Evolutionary conservation across 2,888 invertebrate genomes (phyloP).

Genomic region (Pantelozetes paolii): DNA sequence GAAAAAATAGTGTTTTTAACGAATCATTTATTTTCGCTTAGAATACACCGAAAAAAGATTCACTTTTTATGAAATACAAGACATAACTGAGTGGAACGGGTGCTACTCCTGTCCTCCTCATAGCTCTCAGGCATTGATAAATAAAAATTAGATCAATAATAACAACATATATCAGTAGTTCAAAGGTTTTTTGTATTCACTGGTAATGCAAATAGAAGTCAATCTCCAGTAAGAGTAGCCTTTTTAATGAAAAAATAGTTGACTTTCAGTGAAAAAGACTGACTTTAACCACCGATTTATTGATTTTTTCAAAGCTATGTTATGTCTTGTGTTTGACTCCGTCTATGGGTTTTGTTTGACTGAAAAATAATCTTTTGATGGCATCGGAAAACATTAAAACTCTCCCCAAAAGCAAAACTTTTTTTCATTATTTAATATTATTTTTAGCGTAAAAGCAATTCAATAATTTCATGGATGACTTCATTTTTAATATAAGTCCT

Average conservation of each 20-base stretch:
- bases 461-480: constrained; percentile 29
- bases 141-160: constrained; percentile 36
- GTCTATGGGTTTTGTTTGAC: no score
- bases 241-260: constrained; percentile 34
- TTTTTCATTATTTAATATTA: constrained; percentile 34
- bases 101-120: no score
- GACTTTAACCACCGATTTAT: constrained; percentile 15
- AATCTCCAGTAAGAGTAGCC: constrained; percentile 17
- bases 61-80: background rate
- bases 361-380: constrained; percentile 2
- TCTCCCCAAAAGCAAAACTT: background rate
- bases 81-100: background rate
- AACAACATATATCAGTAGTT: background rate
- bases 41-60: background rate
- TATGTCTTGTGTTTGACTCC: background rate
- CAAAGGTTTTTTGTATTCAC: background rate
- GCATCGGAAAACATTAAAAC: background rate
- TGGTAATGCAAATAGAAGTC: constrained; percentile 34
- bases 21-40: constrained; percentile 24
- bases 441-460: constrained; percentile 35
- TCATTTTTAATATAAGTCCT: background rate
- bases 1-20: constrained; percentile 12
- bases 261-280: background rate
- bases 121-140: constrained; percentile 3
- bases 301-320: constrained; percentile 18